phyloP scores from a whole-genome alignment of 2,888 invertebrate species.

The Alitta virens region DNA sequence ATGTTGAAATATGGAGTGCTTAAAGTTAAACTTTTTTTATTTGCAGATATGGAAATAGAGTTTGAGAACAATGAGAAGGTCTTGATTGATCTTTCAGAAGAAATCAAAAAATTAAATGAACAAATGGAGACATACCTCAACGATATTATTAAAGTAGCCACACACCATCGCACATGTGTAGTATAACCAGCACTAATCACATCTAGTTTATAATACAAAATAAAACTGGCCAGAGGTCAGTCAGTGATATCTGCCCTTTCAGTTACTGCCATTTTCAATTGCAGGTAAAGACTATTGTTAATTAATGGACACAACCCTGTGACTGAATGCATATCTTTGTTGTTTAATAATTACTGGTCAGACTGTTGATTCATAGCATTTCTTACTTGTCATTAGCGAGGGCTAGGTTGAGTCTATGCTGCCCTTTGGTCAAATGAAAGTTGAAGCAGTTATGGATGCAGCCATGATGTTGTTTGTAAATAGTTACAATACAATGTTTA shows the following conservation, averaged over 20 bases:
- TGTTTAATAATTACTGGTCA: too few species aligned
- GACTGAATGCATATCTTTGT: too few species aligned
- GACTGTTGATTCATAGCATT: too few species aligned
- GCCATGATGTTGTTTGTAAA: too few species aligned
- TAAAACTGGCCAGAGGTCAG: background rate
- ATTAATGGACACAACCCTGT: too few species aligned
- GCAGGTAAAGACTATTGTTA: too few species aligned
- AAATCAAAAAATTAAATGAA: constrained; percentile 65
- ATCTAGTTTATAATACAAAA: background rate
- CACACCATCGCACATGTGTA: constrained; percentile 20
- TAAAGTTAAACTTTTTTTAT: background rate
- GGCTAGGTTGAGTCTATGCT: too few species aligned
- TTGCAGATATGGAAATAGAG: constrained; percentile 66
- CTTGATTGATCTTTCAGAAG: constrained; percentile 63
- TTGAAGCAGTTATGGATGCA: too few species aligned
- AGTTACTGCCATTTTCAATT: background rate
- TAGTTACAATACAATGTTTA: too few species aligned
- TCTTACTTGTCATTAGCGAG: too few species aligned
- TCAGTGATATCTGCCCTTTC: background rate
- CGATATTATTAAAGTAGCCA: constrained; percentile 20
- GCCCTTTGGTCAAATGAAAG: too few species aligned
- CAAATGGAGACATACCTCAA: constrained; percentile 61
- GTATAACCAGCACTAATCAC: background rate
- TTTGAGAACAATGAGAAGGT: constrained; percentile 68
- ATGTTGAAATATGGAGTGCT: too few species aligned